These are phyloP conservation scores for Microhierax caerulescens DNA, from an alignment of 2,797 vertebrate species.

Conservation along the genomic window DNA sequence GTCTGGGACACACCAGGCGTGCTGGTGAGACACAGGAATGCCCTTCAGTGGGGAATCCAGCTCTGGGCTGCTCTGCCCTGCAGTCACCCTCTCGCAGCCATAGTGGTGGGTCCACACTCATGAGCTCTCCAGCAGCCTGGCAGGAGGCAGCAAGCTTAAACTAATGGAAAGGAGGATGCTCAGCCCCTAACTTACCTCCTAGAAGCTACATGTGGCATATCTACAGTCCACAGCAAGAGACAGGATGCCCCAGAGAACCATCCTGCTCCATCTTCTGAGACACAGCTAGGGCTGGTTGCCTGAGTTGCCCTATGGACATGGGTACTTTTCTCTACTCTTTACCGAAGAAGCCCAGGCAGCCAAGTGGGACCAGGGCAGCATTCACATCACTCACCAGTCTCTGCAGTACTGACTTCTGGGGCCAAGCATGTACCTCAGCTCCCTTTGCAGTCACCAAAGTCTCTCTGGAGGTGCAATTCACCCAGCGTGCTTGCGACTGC, in stretches of 20 bases:
- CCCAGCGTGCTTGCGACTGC: neutral
- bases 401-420: neutral
- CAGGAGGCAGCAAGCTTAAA: neutral
- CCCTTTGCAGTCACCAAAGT: constrained; percentile 3
- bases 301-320: neutral
- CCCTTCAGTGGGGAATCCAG: neutral
- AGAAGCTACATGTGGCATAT: neutral
- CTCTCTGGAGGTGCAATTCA: constrained; percentile 23
- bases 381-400: neutral
- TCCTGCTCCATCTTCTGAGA: neutral
- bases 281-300: fast-evolving
- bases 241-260: neutral
- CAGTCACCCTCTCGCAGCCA: neutral
- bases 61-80: neutral
- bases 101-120: neutral
- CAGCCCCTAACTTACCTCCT: neutral
- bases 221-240: neutral
- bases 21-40: neutral
- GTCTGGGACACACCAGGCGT: fast-evolving
- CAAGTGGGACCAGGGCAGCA: neutral
- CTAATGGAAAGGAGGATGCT: neutral
- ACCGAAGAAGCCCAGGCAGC: neutral
- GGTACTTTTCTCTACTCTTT: neutral
- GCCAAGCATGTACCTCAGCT: neutral
- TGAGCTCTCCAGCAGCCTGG: neutral